Conservation (phyloP, 2,888 invertebrate genomes). For the Temnothorax unifasciatus region DNA sequence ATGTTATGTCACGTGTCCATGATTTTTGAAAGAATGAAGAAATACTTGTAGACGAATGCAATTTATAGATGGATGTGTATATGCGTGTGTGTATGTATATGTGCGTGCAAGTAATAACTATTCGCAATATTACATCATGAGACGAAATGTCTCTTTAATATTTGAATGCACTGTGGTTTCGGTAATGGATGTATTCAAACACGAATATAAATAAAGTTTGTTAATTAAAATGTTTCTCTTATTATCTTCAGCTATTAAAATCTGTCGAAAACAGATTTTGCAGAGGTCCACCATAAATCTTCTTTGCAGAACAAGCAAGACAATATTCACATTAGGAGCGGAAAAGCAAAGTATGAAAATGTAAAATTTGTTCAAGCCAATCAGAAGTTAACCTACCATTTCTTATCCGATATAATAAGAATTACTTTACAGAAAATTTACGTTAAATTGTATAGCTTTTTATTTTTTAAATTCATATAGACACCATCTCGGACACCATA, state of each 20-base stretch:
- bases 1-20: slow-evolving; percentile 1
- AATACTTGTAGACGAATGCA: slow-evolving; percentile 7
- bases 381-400: no score
- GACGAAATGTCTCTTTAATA: slow-evolving; percentile 58
- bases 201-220: slow-evolving; percentile 85
- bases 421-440: no score
- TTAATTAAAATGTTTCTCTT: slow-evolving; percentile 76
- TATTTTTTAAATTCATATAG: no score
- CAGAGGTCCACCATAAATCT: neutral
- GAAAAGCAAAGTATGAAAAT: neutral
- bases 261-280: neutral
- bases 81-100: slow-evolving; percentile 31
- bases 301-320: neutral
- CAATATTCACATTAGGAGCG: neutral
- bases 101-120: slow-evolving; percentile 30
- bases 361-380: neutral
- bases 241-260: neutral
- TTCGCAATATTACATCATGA: slow-evolving; percentile 56
- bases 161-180: slow-evolving; percentile 75
- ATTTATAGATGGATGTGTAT: slow-evolving; percentile 25
- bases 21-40: slow-evolving; percentile 2
- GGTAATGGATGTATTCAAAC: slow-evolving; percentile 79
- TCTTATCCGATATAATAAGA: no score
- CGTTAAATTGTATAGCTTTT: no score
- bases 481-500: no score